Conservation (phyloP, 2,797 vertebrate species). For the Sebastes diaconus region DNA sequence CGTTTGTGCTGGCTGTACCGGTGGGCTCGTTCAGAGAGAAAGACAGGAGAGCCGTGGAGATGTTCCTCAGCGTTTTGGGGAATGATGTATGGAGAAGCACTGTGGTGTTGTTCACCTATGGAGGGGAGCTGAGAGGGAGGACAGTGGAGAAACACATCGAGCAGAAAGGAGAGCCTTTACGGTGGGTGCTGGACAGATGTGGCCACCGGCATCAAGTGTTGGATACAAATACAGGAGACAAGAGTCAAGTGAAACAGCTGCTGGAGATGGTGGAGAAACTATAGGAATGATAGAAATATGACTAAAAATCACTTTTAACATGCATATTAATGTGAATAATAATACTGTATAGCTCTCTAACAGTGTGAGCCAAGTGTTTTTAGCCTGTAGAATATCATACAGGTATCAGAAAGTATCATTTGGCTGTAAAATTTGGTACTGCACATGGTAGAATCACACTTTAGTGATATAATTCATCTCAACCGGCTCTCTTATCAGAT, state of each 20-base stretch:
- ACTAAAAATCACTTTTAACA: neutral
- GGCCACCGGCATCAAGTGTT: conserved; percentile 39
- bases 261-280: conserved; percentile 49
- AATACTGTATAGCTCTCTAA: neutral
- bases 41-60: conserved; percentile 50
- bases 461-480: neutral
- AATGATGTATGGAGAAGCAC: conserved; percentile 37
- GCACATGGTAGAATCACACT: neutral
- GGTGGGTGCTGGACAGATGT: conserved; percentile 62
- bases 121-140: conserved; percentile 41
- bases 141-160: conserved; percentile 43
- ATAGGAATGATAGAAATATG: neutral
- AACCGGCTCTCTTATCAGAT: neutral
- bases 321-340: neutral
- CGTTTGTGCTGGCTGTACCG: conserved; percentile 56
- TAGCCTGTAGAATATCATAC: too few relatives aligned
- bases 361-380: too few relatives aligned
- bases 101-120: conserved; percentile 65
- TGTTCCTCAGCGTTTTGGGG: conserved; percentile 42
- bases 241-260: conserved; percentile 36
- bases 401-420: too few relatives aligned
- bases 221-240: conserved; percentile 15
- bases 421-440: too few relatives aligned
- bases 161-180: conserved; percentile 35
- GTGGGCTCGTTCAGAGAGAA: conserved; percentile 58